Evolutionary conservation across 2,797 vertebrate species (phyloP), one percentile per base, ranked within the genome.

Genomic region (Acrossocheilus fasciatus): DNA sequence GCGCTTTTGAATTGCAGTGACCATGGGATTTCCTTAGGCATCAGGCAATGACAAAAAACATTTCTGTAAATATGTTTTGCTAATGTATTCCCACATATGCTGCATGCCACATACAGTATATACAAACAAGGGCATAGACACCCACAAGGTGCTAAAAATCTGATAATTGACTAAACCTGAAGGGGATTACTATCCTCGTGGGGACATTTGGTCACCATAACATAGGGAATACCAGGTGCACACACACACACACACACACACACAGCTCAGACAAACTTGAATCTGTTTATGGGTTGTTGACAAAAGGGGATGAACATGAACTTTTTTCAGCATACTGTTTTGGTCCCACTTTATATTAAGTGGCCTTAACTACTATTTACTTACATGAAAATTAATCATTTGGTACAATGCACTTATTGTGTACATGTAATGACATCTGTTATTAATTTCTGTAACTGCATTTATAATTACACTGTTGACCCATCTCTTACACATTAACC

Each of bases 91-190:
- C 14, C 3, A 59, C 39, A 72, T 62, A 39, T 15, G 8, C 59
- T 72, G 76, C 20, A 30, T 80, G 34, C 23, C 59, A 81, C 57
- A 45, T n/a, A 26, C 26, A 26, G 26, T 66, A 80, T 30, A 72
- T 36, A 34, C 39, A 66, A 6, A 64, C 62, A 57, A 73, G 18
- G 68, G 66, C 3, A 73, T 18, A 83, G 68, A 83, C 73, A 43
- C 50, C 59, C 66, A 54, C 54, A 73, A 45, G 34, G 9, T 47
- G 17, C 23, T 91, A 36, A 50, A 34, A 52, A 75, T 34, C 43
- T 18, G 15, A 50, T 50, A 72, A 62, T 2, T 17, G 64, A 72
- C 52, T 41, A 59, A 70, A 72, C 66, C 66, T 62, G 18, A 50
- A 57, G 64, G 83, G 36, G 6, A 15, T 47, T 57, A 23, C 54